Evolutionary conservation across 2,888 invertebrate species (phyloP).

Genomic region (Halocaridina rubra): DNA sequence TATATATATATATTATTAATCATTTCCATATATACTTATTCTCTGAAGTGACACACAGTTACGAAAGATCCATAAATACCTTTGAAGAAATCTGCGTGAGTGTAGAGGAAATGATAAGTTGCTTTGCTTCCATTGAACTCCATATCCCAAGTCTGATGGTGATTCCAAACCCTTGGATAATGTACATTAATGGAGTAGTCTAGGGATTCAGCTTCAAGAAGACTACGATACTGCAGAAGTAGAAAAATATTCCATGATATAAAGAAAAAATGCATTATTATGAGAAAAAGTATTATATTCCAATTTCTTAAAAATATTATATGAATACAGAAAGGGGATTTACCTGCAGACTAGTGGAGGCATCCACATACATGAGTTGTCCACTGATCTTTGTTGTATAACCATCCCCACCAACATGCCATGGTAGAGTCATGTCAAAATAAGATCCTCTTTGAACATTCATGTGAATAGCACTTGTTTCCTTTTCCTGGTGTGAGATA

Average conservation of each 20-base stretch:
- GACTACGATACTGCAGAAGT: constrained; percentile 78
- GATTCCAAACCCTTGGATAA: constrained; percentile 96
- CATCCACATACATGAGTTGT: constrained; percentile 92
- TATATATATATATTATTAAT: no score
- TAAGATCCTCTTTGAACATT: constrained; percentile 96
- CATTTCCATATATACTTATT: no score
- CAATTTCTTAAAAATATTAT: no score
- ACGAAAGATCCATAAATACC: no score
- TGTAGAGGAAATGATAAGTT: constrained; percentile 90
- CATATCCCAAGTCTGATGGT: constrained; percentile 93
- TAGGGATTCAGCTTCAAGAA: constrained; percentile 93
- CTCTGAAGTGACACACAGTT: no score
- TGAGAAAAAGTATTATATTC: no score
- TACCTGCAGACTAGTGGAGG: constrained; percentile 89
- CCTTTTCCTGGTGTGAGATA: constrained; percentile 74
- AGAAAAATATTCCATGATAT: no score
- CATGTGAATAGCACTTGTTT: constrained; percentile 96
- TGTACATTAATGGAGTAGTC: constrained; percentile 89
- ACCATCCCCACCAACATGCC: constrained; percentile 88
- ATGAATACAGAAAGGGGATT: no score
- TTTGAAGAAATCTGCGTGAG: constrained; percentile 95
- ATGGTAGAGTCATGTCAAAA: constrained; percentile 94
- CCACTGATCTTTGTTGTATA: constrained; percentile 92
- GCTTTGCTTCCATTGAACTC: constrained; percentile 94
- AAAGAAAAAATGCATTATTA: no score